Evolutionary conservation across 2,797 vertebrate genomes (phyloP).

Genomic region (Echeneis naucrates): DNA sequence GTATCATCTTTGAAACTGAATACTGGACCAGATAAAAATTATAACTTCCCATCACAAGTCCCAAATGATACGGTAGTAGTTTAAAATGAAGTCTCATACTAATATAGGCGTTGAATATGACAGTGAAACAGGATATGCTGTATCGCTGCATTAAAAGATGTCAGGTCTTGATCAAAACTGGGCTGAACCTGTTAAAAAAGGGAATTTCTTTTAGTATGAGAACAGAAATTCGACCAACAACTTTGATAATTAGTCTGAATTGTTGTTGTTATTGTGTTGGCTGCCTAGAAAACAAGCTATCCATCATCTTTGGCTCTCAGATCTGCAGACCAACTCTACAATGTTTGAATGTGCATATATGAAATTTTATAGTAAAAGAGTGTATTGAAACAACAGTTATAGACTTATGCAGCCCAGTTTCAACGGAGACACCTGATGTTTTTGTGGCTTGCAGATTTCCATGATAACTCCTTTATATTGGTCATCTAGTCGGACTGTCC

Average conservation of each 20-base stretch:
- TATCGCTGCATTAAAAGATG: neutral
- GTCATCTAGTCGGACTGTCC: slow-evolving; percentile 3
- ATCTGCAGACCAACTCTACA: neutral
- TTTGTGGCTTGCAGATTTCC: neutral
- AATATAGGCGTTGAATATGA: neutral
- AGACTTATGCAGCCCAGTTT: neutral
- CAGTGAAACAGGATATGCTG: neutral
- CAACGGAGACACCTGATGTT: neutral
- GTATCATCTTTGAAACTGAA: neutral
- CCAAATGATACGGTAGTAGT: neutral
- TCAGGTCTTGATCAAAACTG: neutral
- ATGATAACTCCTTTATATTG: neutral
- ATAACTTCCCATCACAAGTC: neutral
- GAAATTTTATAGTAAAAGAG: neutral
- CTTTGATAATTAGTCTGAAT: neutral
- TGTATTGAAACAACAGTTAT: neutral
- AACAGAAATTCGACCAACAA: neutral
- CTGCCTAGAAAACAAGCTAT: neutral
- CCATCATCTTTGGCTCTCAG: neutral
- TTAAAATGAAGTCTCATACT: neutral
- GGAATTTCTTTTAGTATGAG: neutral
- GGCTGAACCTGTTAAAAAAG: slow-evolving; percentile 3
- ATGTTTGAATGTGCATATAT: neutral
- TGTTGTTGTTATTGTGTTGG: neutral
- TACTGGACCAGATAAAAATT: slow-evolving; percentile 18